Percentiles rank a stretch among this genome's conserved stretches.
phyloP scores from a whole-genome alignment of 2,888 invertebrate genomes.

The Drosophila tanythrix region DNA sequence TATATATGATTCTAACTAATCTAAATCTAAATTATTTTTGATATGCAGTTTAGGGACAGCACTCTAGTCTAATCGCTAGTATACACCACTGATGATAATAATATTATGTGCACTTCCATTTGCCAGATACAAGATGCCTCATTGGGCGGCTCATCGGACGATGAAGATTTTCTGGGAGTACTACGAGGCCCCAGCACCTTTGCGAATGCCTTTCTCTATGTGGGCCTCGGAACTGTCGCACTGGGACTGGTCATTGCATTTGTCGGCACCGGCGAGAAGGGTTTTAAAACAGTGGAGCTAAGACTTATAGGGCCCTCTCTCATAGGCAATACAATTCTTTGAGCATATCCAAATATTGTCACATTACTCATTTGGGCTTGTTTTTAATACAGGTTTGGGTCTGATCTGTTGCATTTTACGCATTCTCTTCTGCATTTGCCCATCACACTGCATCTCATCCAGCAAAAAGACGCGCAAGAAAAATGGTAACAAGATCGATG shows the following conservation, averaged over 20 bases:
- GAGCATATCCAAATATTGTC: background rate
- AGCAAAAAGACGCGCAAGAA: slow-evolving; percentile 88
- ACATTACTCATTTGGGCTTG: background rate
- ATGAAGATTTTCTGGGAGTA: slow-evolving; percentile 89
- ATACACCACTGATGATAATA: slow-evolving; percentile 6
- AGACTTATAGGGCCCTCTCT: slow-evolving; percentile 94
- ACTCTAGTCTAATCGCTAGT: slow-evolving; percentile 2
- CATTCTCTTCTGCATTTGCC: slow-evolving; percentile 93
- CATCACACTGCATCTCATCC: slow-evolving; percentile 90
- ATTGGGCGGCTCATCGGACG: slow-evolving; percentile 91
- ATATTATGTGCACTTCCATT: slow-evolving; percentile 3
- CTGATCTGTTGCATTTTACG: slow-evolving; percentile 93
- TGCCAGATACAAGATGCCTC: slow-evolving; percentile 93
- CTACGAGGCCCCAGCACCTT: slow-evolving; percentile 91
- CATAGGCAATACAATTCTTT: slow-evolving; percentile 85
- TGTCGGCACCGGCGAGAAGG: slow-evolving; percentile 95
- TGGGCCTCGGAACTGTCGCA: slow-evolving; percentile 93
- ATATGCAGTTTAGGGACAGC: slow-evolving; percentile 6
- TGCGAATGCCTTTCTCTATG: slow-evolving; percentile 93
- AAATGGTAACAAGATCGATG: slow-evolving; percentile 85
- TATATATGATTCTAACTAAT: background rate
- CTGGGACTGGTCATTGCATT: slow-evolving; percentile 94
- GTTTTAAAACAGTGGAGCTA: slow-evolving; percentile 93
- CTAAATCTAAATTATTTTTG: background rate
- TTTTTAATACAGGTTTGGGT: slow-evolving; percentile 87